phyloP scores from a whole-genome alignment of 2,888 invertebrate genomes.

The Automeris io region DNA sequence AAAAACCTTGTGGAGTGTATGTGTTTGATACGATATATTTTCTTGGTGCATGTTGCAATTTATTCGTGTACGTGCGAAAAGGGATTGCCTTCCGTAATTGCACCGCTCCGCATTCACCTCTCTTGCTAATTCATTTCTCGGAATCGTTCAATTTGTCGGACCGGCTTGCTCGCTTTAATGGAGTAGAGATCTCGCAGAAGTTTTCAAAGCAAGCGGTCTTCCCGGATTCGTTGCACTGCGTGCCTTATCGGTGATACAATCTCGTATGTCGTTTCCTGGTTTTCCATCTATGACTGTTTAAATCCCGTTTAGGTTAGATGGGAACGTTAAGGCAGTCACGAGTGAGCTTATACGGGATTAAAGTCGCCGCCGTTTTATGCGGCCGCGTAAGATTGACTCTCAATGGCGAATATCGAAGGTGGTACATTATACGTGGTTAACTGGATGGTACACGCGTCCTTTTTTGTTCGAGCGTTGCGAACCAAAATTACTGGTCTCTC shows the following conservation, averaged over 20 bases:
- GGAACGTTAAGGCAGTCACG: slow-evolving; percentile 29
- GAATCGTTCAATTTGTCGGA: slow-evolving; percentile 47
- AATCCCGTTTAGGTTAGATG: not conserved
- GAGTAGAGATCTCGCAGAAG: slow-evolving; percentile 14
- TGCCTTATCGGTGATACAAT: slow-evolving; percentile 7
- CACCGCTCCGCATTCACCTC: slow-evolving; percentile 25
- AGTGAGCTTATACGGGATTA: slow-evolving; percentile 44
- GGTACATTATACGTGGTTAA: slow-evolving; percentile 41
- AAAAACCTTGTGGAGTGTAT: no score
- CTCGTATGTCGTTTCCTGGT: slow-evolving; percentile 15
- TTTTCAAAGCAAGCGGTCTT: slow-evolving; percentile 14
- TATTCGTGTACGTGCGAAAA: slow-evolving; percentile 68
- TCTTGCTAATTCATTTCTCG: slow-evolving; percentile 42
- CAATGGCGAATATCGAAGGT: slow-evolving; percentile 46
- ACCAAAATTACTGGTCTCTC: slow-evolving; percentile 63
- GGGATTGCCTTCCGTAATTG: slow-evolving; percentile 61
- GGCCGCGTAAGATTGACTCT: slow-evolving; percentile 42
- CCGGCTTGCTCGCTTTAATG: slow-evolving; percentile 28
- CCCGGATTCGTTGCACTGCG: slow-evolving; percentile 9
- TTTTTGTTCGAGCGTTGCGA: slow-evolving; percentile 54
- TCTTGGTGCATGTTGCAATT: slow-evolving; percentile 49
- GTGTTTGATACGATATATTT: no score
- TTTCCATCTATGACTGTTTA: slow-evolving; percentile 18
- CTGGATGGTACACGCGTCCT: slow-evolving; percentile 56
- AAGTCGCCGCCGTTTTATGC: slow-evolving; percentile 39